phyloP scores from a whole-genome alignment of 2,113 vertebrate species.

The Xerus inauris region DNA sequence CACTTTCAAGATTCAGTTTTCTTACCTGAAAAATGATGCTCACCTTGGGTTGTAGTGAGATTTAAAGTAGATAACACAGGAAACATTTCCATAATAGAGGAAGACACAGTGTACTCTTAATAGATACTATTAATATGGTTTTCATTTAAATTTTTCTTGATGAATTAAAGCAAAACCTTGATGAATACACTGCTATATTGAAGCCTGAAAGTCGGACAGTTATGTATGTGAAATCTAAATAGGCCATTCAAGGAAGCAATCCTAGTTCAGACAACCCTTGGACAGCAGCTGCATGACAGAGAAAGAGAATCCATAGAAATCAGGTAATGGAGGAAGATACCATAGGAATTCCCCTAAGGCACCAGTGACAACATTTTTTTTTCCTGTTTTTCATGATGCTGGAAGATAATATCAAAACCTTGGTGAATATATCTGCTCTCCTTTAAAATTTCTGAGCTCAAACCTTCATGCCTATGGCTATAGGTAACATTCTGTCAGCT shows the following conservation, averaged over 20 bases:
- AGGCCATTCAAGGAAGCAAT: neutral
- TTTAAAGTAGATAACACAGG: neutral
- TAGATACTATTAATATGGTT: neutral
- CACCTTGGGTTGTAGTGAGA: neutral
- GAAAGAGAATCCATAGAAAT: neutral
- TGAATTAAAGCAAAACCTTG: slow-evolving; percentile 1
- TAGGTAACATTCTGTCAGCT: neutral
- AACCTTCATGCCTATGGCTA: neutral
- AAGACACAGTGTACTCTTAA: neutral
- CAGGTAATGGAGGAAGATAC: neutral
- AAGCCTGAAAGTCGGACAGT: neutral
- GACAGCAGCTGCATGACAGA: neutral
- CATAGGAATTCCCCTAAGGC: slow-evolving; percentile 22
- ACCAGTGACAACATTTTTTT: neutral
- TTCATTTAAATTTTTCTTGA: slow-evolving; percentile 19
- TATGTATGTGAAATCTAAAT: neutral
- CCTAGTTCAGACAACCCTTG: neutral
- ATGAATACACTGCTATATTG: neutral
- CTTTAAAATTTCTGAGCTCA: neutral
- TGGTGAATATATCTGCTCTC: neutral
- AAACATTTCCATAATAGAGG: neutral
- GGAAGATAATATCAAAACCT: slow-evolving; percentile 4
- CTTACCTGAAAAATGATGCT: neutral
- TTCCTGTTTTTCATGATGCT: neutral
- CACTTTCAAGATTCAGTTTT: neutral